Evolutionary conservation across 2,888 invertebrate genomes (phyloP), one percentile per base, ranked within the genome.

Genomic region (Sminthurinus aureus): DNA sequence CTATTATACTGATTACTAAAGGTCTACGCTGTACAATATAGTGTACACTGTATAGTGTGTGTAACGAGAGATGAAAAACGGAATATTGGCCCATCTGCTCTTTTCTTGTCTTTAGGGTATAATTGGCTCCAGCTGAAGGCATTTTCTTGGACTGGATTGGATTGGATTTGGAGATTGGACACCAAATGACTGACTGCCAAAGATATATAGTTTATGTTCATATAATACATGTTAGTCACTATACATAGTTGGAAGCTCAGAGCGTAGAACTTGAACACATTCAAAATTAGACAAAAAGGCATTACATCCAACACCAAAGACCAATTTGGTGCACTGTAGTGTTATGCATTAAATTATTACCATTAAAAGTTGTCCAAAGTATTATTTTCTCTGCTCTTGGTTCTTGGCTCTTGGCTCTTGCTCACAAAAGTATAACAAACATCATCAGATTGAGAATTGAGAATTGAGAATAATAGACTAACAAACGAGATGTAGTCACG

Each of bases 51-150:
- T 38, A 38, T n/a, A n/a, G 9, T 71, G 20, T 71, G 20, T 20
- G 20, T 20, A 13, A 24, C 20, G 20, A n/a, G 58, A 76, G 58
- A 76, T 51, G 64, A 58, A 58, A 75, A 75, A 78, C 13, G 69
- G 73, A 81, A 26, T 73, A 81, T 81, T 81, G 80, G 58, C 80
- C 80, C 73, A 73, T 73, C 73, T 73, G 73, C 73, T 73, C 73
- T 73, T 58, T 51, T 51, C 80, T 71, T 81, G 80, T 81, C 80
- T 81, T 81, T 22, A 81, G 80, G 80, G 80, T 73, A 71, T 81
- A 81, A 81, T 81, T 81, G 80, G 73, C 74, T 81, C 66, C 58
- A 81, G 80, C 80, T 73, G 20, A 20, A 24, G 71, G 58, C 58
- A 26, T 71, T 12, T 81, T 51, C 52, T 73, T n/a, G 3, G 6